Base-by-base conservation (phyloP, 2,888 invertebrate species). In the Standfussiana lucernea region DNA sequence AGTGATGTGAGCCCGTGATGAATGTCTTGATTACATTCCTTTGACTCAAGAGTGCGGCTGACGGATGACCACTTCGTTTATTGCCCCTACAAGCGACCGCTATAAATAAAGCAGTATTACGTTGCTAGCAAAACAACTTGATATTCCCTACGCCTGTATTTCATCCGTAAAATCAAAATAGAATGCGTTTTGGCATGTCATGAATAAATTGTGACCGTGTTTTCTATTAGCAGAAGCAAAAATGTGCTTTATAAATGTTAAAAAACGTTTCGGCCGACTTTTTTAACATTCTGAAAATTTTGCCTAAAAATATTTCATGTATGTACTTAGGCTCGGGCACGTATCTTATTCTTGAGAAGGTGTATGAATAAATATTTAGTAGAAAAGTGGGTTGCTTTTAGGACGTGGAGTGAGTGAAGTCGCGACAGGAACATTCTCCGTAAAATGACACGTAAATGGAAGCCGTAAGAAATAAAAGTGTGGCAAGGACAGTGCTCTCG, bases 11-110 rank as follows among this genome's bases (percentile, higher is more conserved):
- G 89, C 89, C 85, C 87, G 90, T 94, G 94, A 94, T 93, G 92
- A 93, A 95, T 95, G 92, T 92, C 94, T 94, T 95, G 94, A 94
- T 95, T 94, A 94, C 94, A 94, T 94, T 94, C 93, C 91, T 90
- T 90, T 89, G 93, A 93, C 94, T 92, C 89, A 88, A 91, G 91
- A 91, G 91, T 92, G 87, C 91, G 91, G 85, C 91, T 94, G 94
- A 94, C 92, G 89, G 92, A 95, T 94, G 94, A 92, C 93, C 94
- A 93, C 93, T 93, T 91, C 91, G 93, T 93, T 93, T 93, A 93
- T 93, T 93, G 91, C 92, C 87, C 86, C 80, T 89, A 90, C 89
- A 89, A 89, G 88, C 87, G 86, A 83, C 86, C 82, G 87, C 90
- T 85, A 92, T 93, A 93, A 93, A 93, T 93, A 93, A 91, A 91